Base-by-base conservation (phyloP, 2,888 invertebrate species). In the Acronicta alni region DNA sequence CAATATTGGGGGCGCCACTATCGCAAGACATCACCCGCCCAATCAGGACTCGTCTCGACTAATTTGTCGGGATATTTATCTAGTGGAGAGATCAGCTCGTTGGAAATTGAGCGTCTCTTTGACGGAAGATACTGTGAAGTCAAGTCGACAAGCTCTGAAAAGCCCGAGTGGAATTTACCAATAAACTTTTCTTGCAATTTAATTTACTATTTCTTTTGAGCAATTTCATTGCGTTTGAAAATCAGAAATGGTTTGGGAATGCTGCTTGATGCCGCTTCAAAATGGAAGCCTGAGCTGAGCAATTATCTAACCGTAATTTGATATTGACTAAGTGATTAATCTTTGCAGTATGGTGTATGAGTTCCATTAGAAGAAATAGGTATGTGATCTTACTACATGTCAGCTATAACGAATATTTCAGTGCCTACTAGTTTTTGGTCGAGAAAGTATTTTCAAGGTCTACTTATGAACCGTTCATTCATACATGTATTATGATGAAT, bases 41-140 rank as follows among this genome's bases (percentile, higher is more conserved):
- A 60, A 68, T 75, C 62, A 60, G 67, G 61, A 58, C 46, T 52
- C 38, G 32, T 57, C 47, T 46, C 58, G 41, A 38, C 43, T 67
- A 72, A 80, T 72, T 76, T 78, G 67, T 76, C 65, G 43, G 20
- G 66, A 67, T 75, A 60, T 78, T 72, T 78, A 75, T 79, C 75
- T 61, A 43, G 10, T 17, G n/a, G n/a, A 58, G 44, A 17, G 54
- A 56, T 64, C 62, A 41, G 35, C 16, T 46, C 51, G 52, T 43
- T 59, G 72, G 70, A 75, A 65, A 79, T 79, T 74, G 76, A 76
- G 61, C 44, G 57, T 44, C 55, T 59, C 43, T 56, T 61, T 58
- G 56, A 55, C 51, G 41, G 18, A 39, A 38, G 16, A 23, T 37
- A 26, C 52, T 48, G 23, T 23, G 8, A 38, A 10, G 14, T 12